phyloP scores from a whole-genome alignment of 2,797 vertebrate genomes.

The Megalops cyprinoides region DNA sequence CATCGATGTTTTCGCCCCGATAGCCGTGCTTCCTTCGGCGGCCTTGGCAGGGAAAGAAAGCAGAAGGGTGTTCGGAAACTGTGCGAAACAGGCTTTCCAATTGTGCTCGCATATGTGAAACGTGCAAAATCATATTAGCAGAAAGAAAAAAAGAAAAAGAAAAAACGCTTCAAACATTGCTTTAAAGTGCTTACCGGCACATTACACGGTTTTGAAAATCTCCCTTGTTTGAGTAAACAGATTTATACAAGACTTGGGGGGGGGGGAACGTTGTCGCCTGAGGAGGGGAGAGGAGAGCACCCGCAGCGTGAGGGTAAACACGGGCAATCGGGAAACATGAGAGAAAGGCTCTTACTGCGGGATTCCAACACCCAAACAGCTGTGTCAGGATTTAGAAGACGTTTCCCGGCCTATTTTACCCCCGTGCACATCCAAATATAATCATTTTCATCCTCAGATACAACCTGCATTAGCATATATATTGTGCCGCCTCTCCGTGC shows the following conservation, averaged over 20 bases:
- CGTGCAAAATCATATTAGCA: slow-evolving; percentile 24
- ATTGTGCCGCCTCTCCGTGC: slow-evolving; percentile 44
- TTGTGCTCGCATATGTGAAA: slow-evolving; percentile 42
- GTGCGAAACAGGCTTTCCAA: slow-evolving; percentile 24
- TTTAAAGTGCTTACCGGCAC: slow-evolving; percentile 20
- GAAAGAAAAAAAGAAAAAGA: too few species aligned
- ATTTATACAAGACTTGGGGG: slow-evolving; percentile 15
- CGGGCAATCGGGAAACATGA: slow-evolving; percentile 8
- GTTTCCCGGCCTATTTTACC: slow-evolving; percentile 10
- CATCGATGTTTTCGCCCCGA: slow-evolving; percentile 22
- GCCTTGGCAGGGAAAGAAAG: slow-evolving; percentile 28
- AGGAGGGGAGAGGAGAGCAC: background rate
- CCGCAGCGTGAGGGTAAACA: background rate
- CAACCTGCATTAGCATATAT: slow-evolving; percentile 55
- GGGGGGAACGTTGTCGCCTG: background rate
- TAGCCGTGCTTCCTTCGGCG: slow-evolving; percentile 24
- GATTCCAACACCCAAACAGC: slow-evolving; percentile 35
- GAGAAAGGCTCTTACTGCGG: slow-evolving; percentile 21
- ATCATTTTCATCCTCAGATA: slow-evolving; percentile 50
- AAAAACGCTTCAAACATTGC: slow-evolving; percentile 2
- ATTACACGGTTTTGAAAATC: slow-evolving; percentile 25
- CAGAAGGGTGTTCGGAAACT: slow-evolving; percentile 32
- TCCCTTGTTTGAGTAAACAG: slow-evolving; percentile 29
- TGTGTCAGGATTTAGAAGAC: slow-evolving; percentile 32
- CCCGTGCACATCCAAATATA: slow-evolving; percentile 37